A percentile compares a stretch with the other conserved stretches of the same genome.
Conservation (phyloP, 2,888 invertebrate genomes). For the Brenthis daphne region DNA sequence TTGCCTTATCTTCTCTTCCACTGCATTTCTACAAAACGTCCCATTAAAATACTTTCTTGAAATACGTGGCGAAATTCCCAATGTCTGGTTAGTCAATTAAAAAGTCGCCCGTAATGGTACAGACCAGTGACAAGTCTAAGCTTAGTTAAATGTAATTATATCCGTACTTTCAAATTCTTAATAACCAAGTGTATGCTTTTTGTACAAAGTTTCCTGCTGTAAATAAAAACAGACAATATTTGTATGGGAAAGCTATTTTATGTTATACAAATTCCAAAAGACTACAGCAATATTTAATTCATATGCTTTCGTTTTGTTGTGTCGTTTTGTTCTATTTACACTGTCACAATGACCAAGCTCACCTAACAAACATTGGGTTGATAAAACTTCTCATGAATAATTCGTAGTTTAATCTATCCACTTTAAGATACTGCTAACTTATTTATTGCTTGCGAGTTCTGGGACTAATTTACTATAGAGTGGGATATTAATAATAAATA, state of each 20-base stretch:
- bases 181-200: neutral
- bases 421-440: slow-evolving; percentile 25
- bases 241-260: too few species aligned
- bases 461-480: neutral
- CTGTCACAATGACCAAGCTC: neutral
- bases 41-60: slow-evolving; percentile 34
- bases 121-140: slow-evolving; percentile 3
- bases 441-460: slow-evolving; percentile 7
- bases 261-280: neutral
- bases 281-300: neutral
- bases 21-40: slow-evolving; percentile 32
- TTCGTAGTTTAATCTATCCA: slow-evolving; percentile 26
- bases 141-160: slow-evolving; percentile 23
- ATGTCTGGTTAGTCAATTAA: slow-evolving; percentile 36
- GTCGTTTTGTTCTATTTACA: neutral
- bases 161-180: slow-evolving; percentile 2
- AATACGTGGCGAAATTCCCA: slow-evolving; percentile 30
- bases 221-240: too few species aligned
- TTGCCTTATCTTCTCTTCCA: slow-evolving; percentile 37
- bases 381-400: slow-evolving; percentile 33
- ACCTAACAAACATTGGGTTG: slow-evolving; percentile 11
- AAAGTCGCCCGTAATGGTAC: slow-evolving; percentile 25
- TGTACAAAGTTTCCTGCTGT: neutral
- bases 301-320: neutral
- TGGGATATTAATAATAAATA: too few species aligned